Evolutionary conservation across 2,888 invertebrate species (phyloP).

Genomic region (Didymodactylos carnosus): DNA sequence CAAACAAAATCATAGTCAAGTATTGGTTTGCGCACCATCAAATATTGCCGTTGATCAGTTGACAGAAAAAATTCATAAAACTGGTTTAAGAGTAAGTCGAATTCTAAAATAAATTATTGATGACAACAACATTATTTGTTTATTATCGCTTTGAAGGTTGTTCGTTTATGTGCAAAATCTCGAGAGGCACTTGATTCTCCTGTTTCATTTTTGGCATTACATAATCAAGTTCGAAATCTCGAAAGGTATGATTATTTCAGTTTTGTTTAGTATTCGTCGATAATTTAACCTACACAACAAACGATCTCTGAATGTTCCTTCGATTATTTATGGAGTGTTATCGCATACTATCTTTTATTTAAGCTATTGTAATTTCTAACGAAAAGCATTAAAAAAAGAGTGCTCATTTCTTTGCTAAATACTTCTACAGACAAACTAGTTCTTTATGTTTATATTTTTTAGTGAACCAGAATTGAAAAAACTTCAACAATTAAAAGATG

Average conservation of each 20-base stretch:
- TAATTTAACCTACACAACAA: too few relatives aligned
- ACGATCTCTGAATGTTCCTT: too few relatives aligned
- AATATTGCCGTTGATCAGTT: constrained; percentile 98
- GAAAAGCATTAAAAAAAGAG: too few relatives aligned
- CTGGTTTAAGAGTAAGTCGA: constrained; percentile 78
- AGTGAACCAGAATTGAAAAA: constrained; percentile 72
- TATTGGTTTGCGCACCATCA: constrained; percentile 91
- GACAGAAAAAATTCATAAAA: constrained; percentile 91
- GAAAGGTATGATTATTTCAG: constrained; percentile 40
- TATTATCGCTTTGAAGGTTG: not conserved
- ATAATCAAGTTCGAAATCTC: constrained; percentile 85
- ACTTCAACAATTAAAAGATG: constrained; percentile 82
- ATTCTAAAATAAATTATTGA: too few relatives aligned
- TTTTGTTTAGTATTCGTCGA: too few relatives aligned
- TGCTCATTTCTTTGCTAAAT: too few relatives aligned
- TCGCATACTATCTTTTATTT: too few relatives aligned
- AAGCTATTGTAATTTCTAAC: too few relatives aligned
- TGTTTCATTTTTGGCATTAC: constrained; percentile 80
- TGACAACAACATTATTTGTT: too few relatives aligned
- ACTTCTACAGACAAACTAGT: not conserved
- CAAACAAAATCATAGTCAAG: constrained; percentile 59
- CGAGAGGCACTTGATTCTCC: constrained; percentile 93
- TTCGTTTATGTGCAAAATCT: constrained; percentile 61
- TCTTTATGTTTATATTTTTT: not conserved
- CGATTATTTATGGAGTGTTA: too few relatives aligned